Evolutionary conservation across 2,888 invertebrate species (phyloP).

Genomic region (Parnassius apollo): DNA sequence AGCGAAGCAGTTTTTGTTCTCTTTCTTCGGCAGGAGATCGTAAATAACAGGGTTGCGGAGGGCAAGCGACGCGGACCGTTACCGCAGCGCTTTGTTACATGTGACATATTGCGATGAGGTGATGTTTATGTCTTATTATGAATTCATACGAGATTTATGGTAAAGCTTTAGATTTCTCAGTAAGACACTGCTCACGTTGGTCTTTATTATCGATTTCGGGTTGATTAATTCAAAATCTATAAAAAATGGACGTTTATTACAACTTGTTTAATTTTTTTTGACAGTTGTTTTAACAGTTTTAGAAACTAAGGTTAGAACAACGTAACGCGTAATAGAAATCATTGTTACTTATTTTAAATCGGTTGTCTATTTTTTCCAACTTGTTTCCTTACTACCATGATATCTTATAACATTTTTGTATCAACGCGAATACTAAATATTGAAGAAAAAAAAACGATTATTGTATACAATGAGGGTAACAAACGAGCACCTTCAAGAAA

Average conservation of each 20-base stretch:
- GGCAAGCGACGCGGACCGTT: constrained; percentile 78
- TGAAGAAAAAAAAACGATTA: too few relatives aligned
- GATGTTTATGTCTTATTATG: constrained; percentile 80
- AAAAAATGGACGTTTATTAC: constrained; percentile 3
- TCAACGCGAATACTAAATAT: too few relatives aligned
- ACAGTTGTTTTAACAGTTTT: too few relatives aligned
- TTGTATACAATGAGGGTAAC: too few relatives aligned
- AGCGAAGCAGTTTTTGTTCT: constrained; percentile 74
- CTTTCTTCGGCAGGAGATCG: constrained; percentile 71
- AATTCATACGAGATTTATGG: constrained; percentile 56
- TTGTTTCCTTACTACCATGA: too few relatives aligned
- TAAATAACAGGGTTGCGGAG: constrained; percentile 74
- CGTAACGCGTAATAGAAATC: too few relatives aligned
- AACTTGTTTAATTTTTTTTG: too few relatives aligned
- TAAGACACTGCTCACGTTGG: constrained; percentile 39
- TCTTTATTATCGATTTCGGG: constrained; percentile 28
- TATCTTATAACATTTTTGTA: too few relatives aligned
- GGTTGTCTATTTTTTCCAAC: too few relatives aligned
- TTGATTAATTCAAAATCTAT: constrained; percentile 10
- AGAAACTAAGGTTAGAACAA: too few relatives aligned
- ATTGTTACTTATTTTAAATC: too few relatives aligned
- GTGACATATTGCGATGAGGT: constrained; percentile 74
- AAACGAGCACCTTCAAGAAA: too few relatives aligned
- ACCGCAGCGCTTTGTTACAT: constrained; percentile 71
- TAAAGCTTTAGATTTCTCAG: constrained; percentile 47